Evolutionary conservation across 1,140 invertebrate species (phyloP), one percentile per base, ranked within the genome.

Genomic region (Cydia amplana): DNA sequence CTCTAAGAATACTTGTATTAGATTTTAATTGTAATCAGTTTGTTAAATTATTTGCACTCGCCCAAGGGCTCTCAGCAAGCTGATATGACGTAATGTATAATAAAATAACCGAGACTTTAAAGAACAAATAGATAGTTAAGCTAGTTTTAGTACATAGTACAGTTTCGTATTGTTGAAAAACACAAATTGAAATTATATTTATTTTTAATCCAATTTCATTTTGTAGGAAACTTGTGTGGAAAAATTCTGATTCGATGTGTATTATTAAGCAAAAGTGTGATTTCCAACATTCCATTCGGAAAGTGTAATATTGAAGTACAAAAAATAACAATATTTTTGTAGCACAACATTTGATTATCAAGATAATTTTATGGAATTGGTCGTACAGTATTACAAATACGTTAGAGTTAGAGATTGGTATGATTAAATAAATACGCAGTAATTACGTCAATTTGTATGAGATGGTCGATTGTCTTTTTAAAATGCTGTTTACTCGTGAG

Each of bases 271-370:
- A 85, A 86, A 82, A 81, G 86, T 87, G 91, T 92, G 89, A 92
- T 91, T 87, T 88, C 81, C 79, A 88, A 91, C 91, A 93, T 93
- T 93, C 91, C 91, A 91, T 79, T 76, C 80, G 87, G 89, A 84
- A 91, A 87, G 82, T 89, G 87, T 89, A 87, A 89, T 90, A 84
- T 40, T 85, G 82, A 90, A 93, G 89, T 91, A 93, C 88, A 91
- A 93, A 92, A 91, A 83, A 88, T 86, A 87, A 83, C 83, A 85
- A 92, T 91, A 91, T 91, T 92, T 91, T 92, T 92, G 85, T 92
- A 91, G 84, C 82, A 82, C 87, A 88, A 87, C 78, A 79, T 82
- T 78, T 60, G 80, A 82, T 79, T 81, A 82, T 40, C 76, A 73
- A 81, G 79, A 82, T 82, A 79, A 82, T 87, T 82, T 83, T 83